phyloP scores from a whole-genome alignment of 2,888 invertebrate genomes.

The Synergus laeviventris region DNA sequence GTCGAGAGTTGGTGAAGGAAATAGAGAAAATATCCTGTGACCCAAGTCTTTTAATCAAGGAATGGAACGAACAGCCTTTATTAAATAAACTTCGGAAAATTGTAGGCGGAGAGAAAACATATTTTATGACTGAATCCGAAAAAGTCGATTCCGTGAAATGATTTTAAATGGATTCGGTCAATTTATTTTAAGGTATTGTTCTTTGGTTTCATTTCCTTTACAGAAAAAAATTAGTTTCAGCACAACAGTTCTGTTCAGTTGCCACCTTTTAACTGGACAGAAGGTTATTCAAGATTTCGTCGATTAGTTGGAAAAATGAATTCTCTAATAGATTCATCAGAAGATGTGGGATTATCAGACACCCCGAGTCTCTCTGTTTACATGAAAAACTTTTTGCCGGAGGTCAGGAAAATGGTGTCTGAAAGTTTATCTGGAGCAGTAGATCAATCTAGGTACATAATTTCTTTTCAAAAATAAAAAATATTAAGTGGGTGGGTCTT shows the following conservation, averaged over 20 bases:
- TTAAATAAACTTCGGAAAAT: conserved; percentile 58
- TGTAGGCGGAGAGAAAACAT: conserved; percentile 55
- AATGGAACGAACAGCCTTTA: conserved; percentile 75
- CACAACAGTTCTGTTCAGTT: conserved; percentile 49
- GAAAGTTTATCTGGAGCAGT: conserved; percentile 56
- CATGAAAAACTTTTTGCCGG: conserved; percentile 52
- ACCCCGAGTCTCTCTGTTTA: conserved; percentile 57
- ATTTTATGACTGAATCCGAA: too few species aligned
- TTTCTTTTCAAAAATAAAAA: neutral
- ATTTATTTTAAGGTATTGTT: neutral
- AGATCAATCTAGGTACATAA: conserved; percentile 47
- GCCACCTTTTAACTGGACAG: conserved; percentile 68
- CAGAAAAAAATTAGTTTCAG: conserved; percentile 51
- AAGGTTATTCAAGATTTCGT: conserved; percentile 66
- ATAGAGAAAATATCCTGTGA: conserved; percentile 77
- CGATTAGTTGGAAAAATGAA: conserved; percentile 60
- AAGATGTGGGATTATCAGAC: conserved; percentile 55
- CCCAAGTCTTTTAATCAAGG: conserved; percentile 72
- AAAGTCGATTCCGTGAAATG: too few species aligned
- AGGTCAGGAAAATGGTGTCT: conserved; percentile 58
- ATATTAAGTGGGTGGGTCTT: too few species aligned
- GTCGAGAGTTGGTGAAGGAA: conserved; percentile 73
- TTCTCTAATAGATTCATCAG: conserved; percentile 53
- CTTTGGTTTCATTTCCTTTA: neutral
- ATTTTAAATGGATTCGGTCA: neutral